Conservation (phyloP, 2,113 vertebrate genomes). For the Zosterops lateralis region DNA sequence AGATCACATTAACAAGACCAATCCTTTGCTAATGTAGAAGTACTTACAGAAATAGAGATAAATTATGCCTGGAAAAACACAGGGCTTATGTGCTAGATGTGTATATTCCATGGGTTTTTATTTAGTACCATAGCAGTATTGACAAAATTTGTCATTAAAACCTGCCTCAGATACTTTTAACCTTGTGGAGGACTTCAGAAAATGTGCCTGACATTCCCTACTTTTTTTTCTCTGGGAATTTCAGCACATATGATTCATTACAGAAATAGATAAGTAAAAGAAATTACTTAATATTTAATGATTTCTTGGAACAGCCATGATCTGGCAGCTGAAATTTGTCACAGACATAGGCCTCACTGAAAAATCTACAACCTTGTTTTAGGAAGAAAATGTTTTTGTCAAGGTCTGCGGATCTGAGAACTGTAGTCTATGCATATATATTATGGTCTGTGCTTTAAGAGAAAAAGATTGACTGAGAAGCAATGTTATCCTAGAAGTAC, state of each 20-base stretch:
- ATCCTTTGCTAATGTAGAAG: not conserved
- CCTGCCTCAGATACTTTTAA: not conserved
- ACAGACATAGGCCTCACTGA: not conserved
- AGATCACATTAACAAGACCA: not conserved
- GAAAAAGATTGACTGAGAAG: not conserved
- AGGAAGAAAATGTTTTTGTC: not conserved
- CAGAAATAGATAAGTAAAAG: not conserved
- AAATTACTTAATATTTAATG: not conserved
- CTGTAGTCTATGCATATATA: not conserved
- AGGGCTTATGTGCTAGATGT: not conserved
- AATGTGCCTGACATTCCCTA: not conserved
- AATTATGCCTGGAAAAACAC: not conserved
- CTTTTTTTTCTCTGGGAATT: not conserved
- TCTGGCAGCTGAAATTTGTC: not conserved
- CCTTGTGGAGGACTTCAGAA: not conserved
- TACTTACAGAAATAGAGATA: not conserved
- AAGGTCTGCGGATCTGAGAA: not conserved
- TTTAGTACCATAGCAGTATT: not conserved
- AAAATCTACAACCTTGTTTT: not conserved
- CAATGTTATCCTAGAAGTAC: accelerated
- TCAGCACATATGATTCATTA: not conserved
- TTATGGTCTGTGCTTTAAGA: not conserved
- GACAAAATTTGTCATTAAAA: not conserved
- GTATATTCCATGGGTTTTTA: not conserved
- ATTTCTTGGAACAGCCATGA: not conserved